Evolutionary conservation across 2,888 invertebrate species (phyloP), one percentile per base, ranked within the genome.

Genomic region (Cataglyphis rosenhaueri): DNA sequence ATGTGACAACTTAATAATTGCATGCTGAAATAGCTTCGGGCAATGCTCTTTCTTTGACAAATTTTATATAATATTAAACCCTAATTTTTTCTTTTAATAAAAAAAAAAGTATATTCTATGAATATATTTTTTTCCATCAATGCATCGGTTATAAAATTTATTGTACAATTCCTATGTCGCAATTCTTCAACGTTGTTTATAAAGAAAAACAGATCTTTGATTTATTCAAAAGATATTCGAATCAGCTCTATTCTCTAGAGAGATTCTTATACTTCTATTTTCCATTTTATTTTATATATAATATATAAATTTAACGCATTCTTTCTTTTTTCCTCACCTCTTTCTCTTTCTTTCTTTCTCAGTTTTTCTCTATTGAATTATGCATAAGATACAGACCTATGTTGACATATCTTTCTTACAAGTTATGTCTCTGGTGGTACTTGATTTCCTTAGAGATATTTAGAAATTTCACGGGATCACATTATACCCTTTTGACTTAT

Each of bases 371-470:
- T 82, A 85, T 86, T 82, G 71, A 86, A 85, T 86, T 88, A 88
- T 84, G 78, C 85, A 82, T 73, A 71, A 82, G 82, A 83, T 74
- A 76, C 76, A 68, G 78, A 73, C 71, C 73, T 57, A 35, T 82
- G 78, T 71, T 82, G 83, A 73, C 78, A 79, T 15, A 75, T 29
- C 62, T 79, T 71, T 68, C 55, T 82, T 81, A 74, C 75, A 81
- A 74, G 71, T 81, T 82, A 65, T 82, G 82, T 83, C 86, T 86
- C 85, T 65, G 32, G 76, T 73, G 74, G 68, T 62, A 57, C 78
- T 87, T 87, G 89, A 88, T 89, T 89, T 89, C 89, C 89, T 89
- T 85, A 21, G 89, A 86, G 88, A 83, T 85, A 86, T 87, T 89
- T 86, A 87, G 74, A 81, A 83, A 88, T 87, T 84, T 83, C 73